A percentile compares a stretch with the other conserved stretches of the same genome.
phyloP scores from a whole-genome alignment of 2,888 invertebrate species.

The Calameuta pallipes region DNA sequence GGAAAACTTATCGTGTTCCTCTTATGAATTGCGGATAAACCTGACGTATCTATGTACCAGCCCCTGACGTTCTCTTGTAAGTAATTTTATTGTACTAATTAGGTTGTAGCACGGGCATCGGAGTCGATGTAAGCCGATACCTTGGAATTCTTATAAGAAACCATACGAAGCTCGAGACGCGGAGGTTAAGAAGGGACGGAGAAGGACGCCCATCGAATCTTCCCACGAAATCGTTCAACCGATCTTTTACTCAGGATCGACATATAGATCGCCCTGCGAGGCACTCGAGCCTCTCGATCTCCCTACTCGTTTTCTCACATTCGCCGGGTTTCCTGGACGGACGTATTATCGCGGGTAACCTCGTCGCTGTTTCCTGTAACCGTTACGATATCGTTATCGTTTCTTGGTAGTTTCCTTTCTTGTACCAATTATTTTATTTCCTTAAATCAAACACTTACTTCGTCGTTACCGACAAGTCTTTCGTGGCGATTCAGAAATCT shows the following conservation, averaged over 20 bases:
- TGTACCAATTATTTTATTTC: not conserved
- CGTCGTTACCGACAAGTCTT: not conserved
- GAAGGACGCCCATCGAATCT: not conserved
- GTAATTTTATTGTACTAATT: slow-evolving; percentile 8
- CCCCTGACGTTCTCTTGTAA: slow-evolving; percentile 1
- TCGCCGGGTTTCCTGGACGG: slow-evolving; percentile 20
- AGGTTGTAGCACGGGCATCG: slow-evolving; percentile 12
- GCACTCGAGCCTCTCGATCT: not conserved
- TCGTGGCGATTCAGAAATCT: not conserved
- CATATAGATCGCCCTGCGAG: not conserved
- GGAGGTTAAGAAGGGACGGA: not conserved
- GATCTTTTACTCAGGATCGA: not conserved
- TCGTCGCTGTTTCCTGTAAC: not conserved
- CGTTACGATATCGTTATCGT: not conserved
- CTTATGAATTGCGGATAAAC: not conserved
- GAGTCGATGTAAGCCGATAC: slow-evolving; percentile 40
- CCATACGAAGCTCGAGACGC: slow-evolving; percentile 30
- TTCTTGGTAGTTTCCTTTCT: not conserved
- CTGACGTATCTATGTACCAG: not conserved
- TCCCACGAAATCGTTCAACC: not conserved
- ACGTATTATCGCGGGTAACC: not conserved
- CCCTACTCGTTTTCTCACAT: slow-evolving; percentile 28
- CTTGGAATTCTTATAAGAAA: slow-evolving; percentile 50
- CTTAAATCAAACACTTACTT: not conserved
- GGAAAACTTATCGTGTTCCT: not conserved